Base-by-base conservation (phyloP, 64 coral and sea anemone species). In the Orbicella faveolata region DNA sequence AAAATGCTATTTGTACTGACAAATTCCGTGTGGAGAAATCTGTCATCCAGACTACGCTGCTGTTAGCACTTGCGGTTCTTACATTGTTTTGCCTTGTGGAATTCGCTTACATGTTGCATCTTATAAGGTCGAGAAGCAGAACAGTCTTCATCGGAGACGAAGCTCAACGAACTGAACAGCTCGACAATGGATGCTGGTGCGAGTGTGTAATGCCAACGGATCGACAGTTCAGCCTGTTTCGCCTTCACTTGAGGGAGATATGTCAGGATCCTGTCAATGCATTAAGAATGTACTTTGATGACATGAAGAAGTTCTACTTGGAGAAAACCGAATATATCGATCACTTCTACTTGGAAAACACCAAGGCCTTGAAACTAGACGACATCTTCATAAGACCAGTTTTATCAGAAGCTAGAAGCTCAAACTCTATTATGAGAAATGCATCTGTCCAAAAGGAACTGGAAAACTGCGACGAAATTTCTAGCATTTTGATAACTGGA, bases 241-340 rank as follows among this genome's bases (percentile, higher is more conserved):
- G 75, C 36, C 75, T 78, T 34, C 18, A 78, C 39, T 20, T 78
- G 36, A 78, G 44, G 8, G 41, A 44, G 23, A 52, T 78, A 2
- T 1, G 41, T 52, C 37, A 21, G 20, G 75, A 78, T 18, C 36
- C 19, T 78, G 75, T 23, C 19, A 78, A 21, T 17, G 13, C 10
- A 51, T 52, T 78, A 23, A 19, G 2, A 12, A 51, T 52, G 51
- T 78, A 78, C 20, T 52, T 78, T 44, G 75, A 21, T 23, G 75
- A 53, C 36, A 78, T 78, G 6, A 78, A 52, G 41, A 52, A 78
- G 18, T 19, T 78, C 21, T 78, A 78, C 41, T 78, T 52, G 20
- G 21, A 44, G 5, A 78, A 78, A 78, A 78, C 75, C 37, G 39
- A 78, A 78, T 78, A 78, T 23, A 44, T 78, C 36, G 75, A 78